Percentiles rank a stretch among this genome's conserved stretches.
phyloP scores from a whole-genome alignment of 1,140 invertebrate species.

The Listronotus oregonensis region DNA sequence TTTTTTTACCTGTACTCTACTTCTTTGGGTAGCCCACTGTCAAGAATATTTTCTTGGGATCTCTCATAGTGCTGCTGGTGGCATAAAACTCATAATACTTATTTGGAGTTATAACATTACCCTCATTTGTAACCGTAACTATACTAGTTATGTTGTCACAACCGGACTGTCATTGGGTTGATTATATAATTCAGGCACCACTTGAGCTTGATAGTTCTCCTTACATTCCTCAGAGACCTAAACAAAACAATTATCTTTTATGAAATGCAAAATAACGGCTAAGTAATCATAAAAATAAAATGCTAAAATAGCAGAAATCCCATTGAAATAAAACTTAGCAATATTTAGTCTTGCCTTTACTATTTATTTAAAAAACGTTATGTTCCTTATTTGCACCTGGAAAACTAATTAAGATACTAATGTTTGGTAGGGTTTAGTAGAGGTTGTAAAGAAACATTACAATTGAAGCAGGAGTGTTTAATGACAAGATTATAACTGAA shows the following conservation, averaged over 20 bases:
- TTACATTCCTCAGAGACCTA: slow-evolving; percentile 45
- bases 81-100: slow-evolving; percentile 39
- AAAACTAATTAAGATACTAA: too few species aligned
- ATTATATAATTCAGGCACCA: slow-evolving; percentile 50
- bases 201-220: slow-evolving; percentile 50
- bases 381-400: too few species aligned
- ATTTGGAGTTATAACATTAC: slow-evolving; percentile 25
- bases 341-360: too few species aligned
- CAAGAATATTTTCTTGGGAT: slow-evolving; percentile 27
- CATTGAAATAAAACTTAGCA: neutral
- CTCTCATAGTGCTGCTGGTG: slow-evolving; percentile 16
- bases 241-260: neutral
- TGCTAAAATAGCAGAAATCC: neutral
- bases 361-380: too few species aligned
- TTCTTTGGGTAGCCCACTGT: slow-evolving; percentile 50
- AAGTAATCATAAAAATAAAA: too few species aligned
- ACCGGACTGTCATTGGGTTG: slow-evolving; percentile 28
- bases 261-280: neutral
- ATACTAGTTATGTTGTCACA: slow-evolving; percentile 23
- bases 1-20: slow-evolving; percentile 51
- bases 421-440: too few species aligned
- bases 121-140: slow-evolving; percentile 9
- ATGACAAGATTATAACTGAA: too few species aligned
- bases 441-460: too few species aligned
- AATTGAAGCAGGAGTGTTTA: too few species aligned